A percentile compares a stretch with the other conserved stretches of the same genome.
These are phyloP conservation scores for Lagopus leucura DNA, from an alignment of 2,113 vertebrate genomes.

Conservation along the genomic window DNA sequence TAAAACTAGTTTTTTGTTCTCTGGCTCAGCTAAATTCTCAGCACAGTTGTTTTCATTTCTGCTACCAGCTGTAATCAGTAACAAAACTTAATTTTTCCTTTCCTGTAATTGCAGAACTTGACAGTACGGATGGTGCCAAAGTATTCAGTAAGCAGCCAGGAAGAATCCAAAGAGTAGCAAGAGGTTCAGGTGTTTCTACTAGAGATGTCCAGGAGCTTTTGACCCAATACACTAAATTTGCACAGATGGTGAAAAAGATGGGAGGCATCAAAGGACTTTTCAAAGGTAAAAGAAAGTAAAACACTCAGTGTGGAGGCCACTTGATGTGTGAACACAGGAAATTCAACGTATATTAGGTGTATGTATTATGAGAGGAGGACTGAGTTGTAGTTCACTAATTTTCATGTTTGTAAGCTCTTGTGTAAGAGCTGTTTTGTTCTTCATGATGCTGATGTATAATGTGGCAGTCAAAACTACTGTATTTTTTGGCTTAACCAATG, in stretches of 20 bases:
- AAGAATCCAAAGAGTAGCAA: conserved; percentile 95
- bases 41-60: not conserved
- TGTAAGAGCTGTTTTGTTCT: not conserved
- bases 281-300: conserved; percentile 84
- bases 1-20: not conserved
- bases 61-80: not conserved
- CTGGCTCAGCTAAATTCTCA: not conserved
- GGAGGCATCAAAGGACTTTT: conserved; percentile 98
- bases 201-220: conserved; percentile 97
- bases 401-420: not conserved
- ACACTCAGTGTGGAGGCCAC: not conserved
- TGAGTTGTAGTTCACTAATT: not conserved
- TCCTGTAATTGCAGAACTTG: conserved; percentile 84
- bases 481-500: not conserved
- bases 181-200: conserved; percentile 94
- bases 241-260: conserved; percentile 99
- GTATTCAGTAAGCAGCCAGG: conserved; percentile 97
- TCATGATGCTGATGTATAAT: not conserved
- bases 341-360: not conserved
- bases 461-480: not conserved
- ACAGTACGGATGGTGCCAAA: conserved; percentile 98
- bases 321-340: not conserved
- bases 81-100: not conserved
- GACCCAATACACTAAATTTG: conserved; percentile 98
- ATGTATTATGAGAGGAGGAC: not conserved